phyloP scores from a whole-genome alignment of 2,888 invertebrate species.

The Thymelicus lineola region DNA sequence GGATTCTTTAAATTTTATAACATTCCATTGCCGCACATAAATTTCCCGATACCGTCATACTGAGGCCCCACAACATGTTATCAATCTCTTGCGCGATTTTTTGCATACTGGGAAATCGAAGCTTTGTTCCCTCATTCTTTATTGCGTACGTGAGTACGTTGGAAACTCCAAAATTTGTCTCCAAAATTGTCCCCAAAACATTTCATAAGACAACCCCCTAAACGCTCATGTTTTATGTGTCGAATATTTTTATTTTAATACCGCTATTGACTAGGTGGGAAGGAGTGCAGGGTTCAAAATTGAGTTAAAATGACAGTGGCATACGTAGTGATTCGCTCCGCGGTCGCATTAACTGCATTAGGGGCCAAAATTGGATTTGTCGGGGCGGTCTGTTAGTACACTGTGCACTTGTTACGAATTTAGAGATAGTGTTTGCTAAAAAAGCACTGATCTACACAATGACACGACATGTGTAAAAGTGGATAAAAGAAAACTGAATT shows the following conservation, averaged over 20 bases:
- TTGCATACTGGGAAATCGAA: conserved; percentile 48
- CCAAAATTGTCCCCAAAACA: conserved; percentile 64
- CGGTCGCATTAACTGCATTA: conserved; percentile 82
- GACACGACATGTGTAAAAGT: conserved; percentile 22
- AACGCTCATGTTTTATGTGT: conserved; percentile 74
- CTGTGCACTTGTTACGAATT: conserved; percentile 77
- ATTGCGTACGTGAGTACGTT: conserved; percentile 74
- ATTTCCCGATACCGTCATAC: conserved; percentile 5
- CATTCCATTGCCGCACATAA: not conserved
- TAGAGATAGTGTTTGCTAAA: conserved; percentile 66
- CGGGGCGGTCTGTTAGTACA: conserved; percentile 81
- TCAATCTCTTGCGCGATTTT: conserved; percentile 44
- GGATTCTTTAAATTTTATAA: not conserved
- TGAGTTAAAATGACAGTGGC: conserved; percentile 85
- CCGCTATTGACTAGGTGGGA: conserved; percentile 50
- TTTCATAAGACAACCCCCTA: conserved; percentile 70
- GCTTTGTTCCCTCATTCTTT: conserved; percentile 67
- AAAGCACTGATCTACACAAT: conserved; percentile 49
- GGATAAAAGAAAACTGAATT: conserved; percentile 22
- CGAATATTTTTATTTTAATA: conserved; percentile 68
- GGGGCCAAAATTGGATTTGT: conserved; percentile 83
- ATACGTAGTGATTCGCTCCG: conserved; percentile 83
- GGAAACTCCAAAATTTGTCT: conserved; percentile 64
- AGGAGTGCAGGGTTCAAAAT: conserved; percentile 63
- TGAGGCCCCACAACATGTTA: conserved; percentile 30